Percentiles rank a stretch among this genome's conserved stretches.
phyloP scores from a whole-genome alignment of 2,113 vertebrate genomes.

The Promerops cafer region DNA sequence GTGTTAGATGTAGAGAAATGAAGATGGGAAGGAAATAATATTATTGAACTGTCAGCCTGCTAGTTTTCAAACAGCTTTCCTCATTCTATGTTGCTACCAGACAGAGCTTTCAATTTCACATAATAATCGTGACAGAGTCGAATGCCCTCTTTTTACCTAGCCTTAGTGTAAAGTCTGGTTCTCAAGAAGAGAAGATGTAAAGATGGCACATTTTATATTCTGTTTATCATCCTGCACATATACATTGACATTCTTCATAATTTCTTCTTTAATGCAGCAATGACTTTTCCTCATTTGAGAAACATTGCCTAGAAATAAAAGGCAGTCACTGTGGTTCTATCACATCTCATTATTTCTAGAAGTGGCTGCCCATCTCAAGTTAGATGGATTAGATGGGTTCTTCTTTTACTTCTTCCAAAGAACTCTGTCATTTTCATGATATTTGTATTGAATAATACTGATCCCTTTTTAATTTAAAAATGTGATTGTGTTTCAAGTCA shows the following conservation, averaged over 20 bases:
- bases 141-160: neutral
- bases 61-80: neutral
- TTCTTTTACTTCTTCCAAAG: neutral
- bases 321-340: neutral
- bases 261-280: neutral
- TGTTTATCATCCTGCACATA: neutral
- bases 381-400: neutral
- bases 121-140: neutral
- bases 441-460: neutral
- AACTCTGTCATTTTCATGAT: neutral
- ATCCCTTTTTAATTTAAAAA: conserved; percentile 2
- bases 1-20: neutral
- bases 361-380: neutral
- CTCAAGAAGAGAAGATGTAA: neutral
- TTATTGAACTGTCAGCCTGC: neutral
- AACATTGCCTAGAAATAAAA: neutral
- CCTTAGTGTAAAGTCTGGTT: neutral
- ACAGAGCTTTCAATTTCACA: neutral
- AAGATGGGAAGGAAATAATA: neutral
- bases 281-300: neutral
- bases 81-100: neutral
- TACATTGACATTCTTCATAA: neutral
- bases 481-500: conserved; percentile 2
- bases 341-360: neutral
- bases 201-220: neutral